Percentiles rank a stretch among this genome's conserved stretches.
phyloP scores from a whole-genome alignment of 2,797 vertebrate genomes.

The Menidia menidia region DNA sequence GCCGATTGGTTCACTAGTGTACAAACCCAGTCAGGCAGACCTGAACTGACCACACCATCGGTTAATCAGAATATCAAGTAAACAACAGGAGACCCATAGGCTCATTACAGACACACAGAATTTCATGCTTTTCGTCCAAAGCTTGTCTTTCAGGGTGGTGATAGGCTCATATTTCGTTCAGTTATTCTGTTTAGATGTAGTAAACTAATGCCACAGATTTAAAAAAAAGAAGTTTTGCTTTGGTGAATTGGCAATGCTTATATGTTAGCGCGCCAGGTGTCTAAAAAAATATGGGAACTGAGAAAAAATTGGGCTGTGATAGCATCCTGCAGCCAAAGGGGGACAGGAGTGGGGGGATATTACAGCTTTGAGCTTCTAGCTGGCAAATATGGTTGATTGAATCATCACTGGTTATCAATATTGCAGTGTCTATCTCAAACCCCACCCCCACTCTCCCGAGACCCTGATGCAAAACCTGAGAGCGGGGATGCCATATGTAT shows the following conservation, averaged over 20 bases:
- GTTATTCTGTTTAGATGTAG: too few species aligned
- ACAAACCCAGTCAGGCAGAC: background rate
- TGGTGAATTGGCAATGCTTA: background rate
- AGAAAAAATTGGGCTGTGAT: background rate
- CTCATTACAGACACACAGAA: background rate
- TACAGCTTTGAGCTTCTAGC: conserved; percentile 3
- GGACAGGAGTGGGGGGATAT: background rate
- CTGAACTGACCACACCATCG: background rate
- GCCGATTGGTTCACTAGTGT: background rate
- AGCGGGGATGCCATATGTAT: background rate
- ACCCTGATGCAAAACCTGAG: background rate
- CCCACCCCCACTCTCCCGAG: background rate
- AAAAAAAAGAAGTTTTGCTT: background rate
- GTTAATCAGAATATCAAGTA: too few species aligned
- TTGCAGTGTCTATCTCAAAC: background rate
- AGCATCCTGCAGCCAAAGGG: conserved; percentile 7
- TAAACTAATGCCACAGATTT: too few species aligned
- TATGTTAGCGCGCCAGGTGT: background rate
- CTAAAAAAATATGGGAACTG: background rate
- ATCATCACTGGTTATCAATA: conserved; percentile 8
- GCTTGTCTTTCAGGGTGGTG: too few species aligned
- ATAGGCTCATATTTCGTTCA: too few species aligned
- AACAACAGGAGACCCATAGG: background rate
- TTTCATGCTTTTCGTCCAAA: background rate
- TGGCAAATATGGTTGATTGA: conserved; percentile 8